Base-by-base conservation (phyloP, 2,113 vertebrate genomes). In the Megaceryle maxima region DNA sequence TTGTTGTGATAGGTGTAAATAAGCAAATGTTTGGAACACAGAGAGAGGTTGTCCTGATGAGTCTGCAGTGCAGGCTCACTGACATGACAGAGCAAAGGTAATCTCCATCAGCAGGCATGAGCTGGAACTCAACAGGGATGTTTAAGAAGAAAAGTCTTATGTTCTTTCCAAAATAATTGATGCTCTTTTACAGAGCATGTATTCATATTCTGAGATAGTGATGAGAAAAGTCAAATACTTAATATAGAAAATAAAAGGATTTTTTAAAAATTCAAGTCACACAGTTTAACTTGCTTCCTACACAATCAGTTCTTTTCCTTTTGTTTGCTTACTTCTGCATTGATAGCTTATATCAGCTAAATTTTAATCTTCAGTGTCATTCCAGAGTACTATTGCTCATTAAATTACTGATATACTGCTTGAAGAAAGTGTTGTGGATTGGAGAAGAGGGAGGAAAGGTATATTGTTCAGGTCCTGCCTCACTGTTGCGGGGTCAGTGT, bases 401-500 rank as follows among this genome's bases (percentile, higher is more conserved):
- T 41, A 78, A 89, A 87, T 48, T 64, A 46, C 33, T 80, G 48
- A 46, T 60, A 5, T 17, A 50, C 63, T 70, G 3, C 41, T 81
- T 53, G 57, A 68, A 60, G 21, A 41, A 85, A 63, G 14, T 37
- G 5, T 24, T 67, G 13, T 63, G 37, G 37, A 17, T 59, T 67
- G 25, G 41, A 7, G 7, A 0, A 0, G n/a, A 75, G 26, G 25
- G 7, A 9, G 6, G 5, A 16, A 51, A 87, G 5, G 5, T 26
- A 5, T 31, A 12, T 53, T 48, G 18, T 48, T 85, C 56, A 87
- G 39, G 19, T 72, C 67, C 37, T 83, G 21, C 44, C 25, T 83
- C 26, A 11, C 22, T 33, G 2, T 13, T 73, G 10, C 33, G 37
- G 51, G 63, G 33, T 6, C 0, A 0, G 8, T 35, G 18, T n/a